Conservation (phyloP, 2,113 vertebrate species). For the Cyprinus carpio region DNA sequence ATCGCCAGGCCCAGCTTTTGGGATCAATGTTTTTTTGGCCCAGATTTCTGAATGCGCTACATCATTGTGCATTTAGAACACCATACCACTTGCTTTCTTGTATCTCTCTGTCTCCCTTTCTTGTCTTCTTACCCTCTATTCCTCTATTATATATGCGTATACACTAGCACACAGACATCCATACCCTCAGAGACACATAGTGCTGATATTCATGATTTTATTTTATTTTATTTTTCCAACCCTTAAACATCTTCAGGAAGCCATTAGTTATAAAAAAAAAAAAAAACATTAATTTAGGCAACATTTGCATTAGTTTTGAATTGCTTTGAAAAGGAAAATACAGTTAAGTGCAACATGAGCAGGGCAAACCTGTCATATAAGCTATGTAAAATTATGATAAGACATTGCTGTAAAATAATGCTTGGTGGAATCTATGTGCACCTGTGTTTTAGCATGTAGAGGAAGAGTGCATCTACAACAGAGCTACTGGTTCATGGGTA, state of each 20-base stretch:
- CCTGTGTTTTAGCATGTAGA: too few relatives aligned
- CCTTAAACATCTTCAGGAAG: neutral
- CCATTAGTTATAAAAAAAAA: too few relatives aligned
- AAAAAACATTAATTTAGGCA: too few relatives aligned
- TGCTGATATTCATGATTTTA: neutral
- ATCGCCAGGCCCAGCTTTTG: conserved; percentile 18
- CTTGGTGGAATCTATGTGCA: too few relatives aligned
- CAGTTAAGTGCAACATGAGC: too few relatives aligned
- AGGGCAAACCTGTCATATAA: too few relatives aligned
- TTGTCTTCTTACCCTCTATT: neutral
- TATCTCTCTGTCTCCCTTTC: neutral
- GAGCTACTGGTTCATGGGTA: too few relatives aligned
- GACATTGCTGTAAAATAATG: too few relatives aligned
- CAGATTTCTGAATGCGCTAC: conserved; percentile 17
- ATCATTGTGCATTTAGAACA: conserved; percentile 34
- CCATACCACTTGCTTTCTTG: neutral
- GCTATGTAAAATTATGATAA: too few relatives aligned
- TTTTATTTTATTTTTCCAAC: neutral
- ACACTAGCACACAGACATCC: neutral
- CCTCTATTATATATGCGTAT: neutral
- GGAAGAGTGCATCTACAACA: too few relatives aligned
- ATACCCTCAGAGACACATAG: neutral
- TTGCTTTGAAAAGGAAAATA: too few relatives aligned
- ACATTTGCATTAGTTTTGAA: too few relatives aligned
- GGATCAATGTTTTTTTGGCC: conserved; percentile 34